Evolutionary conservation across 2,797 vertebrate species (phyloP), one percentile per base, ranked within the genome.

Genomic region (Oreonectes daqikongensis): DNA sequence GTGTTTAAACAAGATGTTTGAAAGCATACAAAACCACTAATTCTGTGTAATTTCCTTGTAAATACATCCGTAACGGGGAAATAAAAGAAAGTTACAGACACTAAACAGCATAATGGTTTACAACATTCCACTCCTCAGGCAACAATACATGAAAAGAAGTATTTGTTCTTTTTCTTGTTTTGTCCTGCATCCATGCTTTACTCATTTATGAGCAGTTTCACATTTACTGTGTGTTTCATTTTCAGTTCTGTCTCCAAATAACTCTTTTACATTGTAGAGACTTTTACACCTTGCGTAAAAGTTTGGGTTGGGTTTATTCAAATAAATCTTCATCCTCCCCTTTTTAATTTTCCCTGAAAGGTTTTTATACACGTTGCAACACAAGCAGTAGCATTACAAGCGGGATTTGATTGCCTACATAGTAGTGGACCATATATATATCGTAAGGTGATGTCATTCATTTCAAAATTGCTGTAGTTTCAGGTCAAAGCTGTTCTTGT

Each of bases 401-500:
- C 40, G 18, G 35, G 17, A n/a, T 64, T 72, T 42, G 32, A 20
- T 18, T 11, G 8, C 14, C 5, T 59, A 30, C 15, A 15, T 42
- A 2, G 12, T 12, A 10, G 20, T 10, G 55, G 18, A 57, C 35
- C 18, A 18, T n/a, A n/a, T n/a, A n/a, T n/a, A n/a, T n/a, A n/a
- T n/a, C n/a, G 30, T 32, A 50, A 67, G n/a, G n/a, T n/a, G n/a
- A 48, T 76, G 64, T 60, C 17, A 76, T 46, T 68, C 12, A 46
- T 50, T 26, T 26, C 22, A 18, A 24, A 70, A 71, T 35, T 77
- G 24, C 67, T 64, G 32, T n/a, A 22, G 22, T 77, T 77, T 77
- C 46, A 69, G 66, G 66, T 77, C 66, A 52, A 8, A 63, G 57
- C 67, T 70, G 60, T 70, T 77, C 32, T 61, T 69, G 84, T 69